Percentiles rank a stretch among this genome's conserved stretches.
Evolutionary conservation across 92 coral and sea anemone species (phyloP).

Genomic region (Montipora capitata): DNA sequence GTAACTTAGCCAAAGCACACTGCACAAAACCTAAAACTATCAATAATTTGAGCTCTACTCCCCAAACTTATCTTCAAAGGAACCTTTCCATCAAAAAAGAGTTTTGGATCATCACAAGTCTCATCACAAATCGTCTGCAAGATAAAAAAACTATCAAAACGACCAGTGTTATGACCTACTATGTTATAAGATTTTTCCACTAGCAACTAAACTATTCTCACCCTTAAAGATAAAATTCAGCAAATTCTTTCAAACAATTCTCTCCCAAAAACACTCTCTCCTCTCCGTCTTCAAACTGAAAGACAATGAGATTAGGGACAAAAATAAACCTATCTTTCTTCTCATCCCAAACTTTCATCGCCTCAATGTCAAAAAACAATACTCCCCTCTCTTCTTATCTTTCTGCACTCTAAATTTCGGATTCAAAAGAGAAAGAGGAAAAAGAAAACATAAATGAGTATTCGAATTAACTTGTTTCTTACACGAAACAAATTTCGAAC

Average conservation of each 20-base stretch:
- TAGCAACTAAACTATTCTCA: background rate
- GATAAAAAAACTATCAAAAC: background rate
- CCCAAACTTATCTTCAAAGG: no score
- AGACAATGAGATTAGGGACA: no score
- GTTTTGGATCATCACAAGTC: no score
- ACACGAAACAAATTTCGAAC: background rate
- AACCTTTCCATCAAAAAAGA: no score
- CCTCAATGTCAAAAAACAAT: background rate
- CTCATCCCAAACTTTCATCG: no score
- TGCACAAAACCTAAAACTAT: no score
- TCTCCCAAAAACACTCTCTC: no score
- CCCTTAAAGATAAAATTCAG: background rate
- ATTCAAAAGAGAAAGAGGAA: background rate
- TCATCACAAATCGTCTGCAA: background rate
- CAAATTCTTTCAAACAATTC: no score
- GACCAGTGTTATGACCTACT: no score
- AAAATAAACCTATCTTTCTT: no score
- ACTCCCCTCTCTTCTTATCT: background rate
- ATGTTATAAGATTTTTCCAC: background rate
- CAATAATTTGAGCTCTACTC: no score
- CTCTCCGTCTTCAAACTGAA: background rate
- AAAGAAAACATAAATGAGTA: background rate
- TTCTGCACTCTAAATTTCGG: background rate
- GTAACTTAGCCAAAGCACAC: no score
- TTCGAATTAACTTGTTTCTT: background rate